Percentiles rank a stretch among this genome's conserved stretches.
Evolutionary conservation across 2,797 vertebrate genomes (phyloP).

Genomic region (Leptodactylus fallax): DNA sequence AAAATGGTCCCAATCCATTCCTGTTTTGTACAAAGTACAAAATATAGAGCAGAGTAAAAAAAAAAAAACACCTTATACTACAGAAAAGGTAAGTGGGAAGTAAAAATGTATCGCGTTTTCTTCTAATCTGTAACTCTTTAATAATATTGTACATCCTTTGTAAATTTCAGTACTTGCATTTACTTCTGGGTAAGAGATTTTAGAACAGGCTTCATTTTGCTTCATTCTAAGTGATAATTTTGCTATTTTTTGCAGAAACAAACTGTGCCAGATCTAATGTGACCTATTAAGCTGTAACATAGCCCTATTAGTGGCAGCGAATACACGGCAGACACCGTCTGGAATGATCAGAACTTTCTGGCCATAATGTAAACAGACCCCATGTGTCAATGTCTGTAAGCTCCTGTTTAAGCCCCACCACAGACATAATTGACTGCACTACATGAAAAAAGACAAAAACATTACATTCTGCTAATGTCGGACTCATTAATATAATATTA

Average conservation of each 20-base stretch:
- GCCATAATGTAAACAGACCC: slow-evolving; percentile 22
- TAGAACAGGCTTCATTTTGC: too few species aligned
- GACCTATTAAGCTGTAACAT: slow-evolving; percentile 26
- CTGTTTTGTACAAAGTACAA: too few species aligned
- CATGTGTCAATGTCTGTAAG: slow-evolving; percentile 2
- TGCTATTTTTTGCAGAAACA: slow-evolving; percentile 8
- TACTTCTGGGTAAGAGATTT: too few species aligned
- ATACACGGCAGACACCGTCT: slow-evolving; percentile 42
- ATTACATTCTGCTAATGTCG: neutral
- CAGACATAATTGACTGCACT: neutral
- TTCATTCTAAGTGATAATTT: too few species aligned
- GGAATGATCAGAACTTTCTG: slow-evolving; percentile 30
- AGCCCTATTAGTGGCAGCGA: slow-evolving; percentile 27
- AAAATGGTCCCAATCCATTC: too few species aligned
- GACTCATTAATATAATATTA: slow-evolving; percentile 1
- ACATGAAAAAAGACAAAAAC: neutral
- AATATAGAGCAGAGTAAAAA: too few species aligned
- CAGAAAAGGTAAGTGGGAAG: too few species aligned
- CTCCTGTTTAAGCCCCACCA: neutral
- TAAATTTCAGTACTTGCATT: too few species aligned
- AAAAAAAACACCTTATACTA: too few species aligned
- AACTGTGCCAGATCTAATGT: slow-evolving; percentile 30
- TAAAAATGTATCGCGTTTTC: too few species aligned
- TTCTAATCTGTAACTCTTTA: too few species aligned
- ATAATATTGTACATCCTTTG: too few species aligned